phyloP scores from a whole-genome alignment of 2,888 invertebrate genomes.

The Rhaphigaster nebulosa region DNA sequence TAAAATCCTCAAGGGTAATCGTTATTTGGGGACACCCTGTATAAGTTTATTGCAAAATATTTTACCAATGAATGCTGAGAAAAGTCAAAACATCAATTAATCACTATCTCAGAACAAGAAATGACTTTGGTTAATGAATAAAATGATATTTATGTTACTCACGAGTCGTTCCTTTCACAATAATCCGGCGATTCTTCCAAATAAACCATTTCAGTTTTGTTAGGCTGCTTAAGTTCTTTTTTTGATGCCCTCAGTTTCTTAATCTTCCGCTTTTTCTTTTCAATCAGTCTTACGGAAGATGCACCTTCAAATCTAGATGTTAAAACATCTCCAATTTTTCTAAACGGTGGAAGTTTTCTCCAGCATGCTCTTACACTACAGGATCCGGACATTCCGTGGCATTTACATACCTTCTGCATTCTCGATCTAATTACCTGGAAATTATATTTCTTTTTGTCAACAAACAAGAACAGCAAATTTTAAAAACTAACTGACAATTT shows the following conservation, averaged over 20 bases:
- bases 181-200: slow-evolving; percentile 93
- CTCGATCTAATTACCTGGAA: slow-evolving; percentile 64
- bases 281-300: slow-evolving; percentile 82
- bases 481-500: neutral
- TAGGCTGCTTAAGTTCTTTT: slow-evolving; percentile 86
- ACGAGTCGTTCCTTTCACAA: slow-evolving; percentile 88
- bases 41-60: too few species aligned
- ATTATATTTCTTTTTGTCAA: neutral
- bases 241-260: slow-evolving; percentile 81
- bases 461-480: neutral
- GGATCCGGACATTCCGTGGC: slow-evolving; percentile 94
- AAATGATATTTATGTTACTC: slow-evolving; percentile 70
- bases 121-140: too few species aligned
- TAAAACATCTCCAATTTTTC: slow-evolving; percentile 82
- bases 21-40: too few species aligned
- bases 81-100: too few species aligned
- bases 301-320: slow-evolving; percentile 89
- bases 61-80: too few species aligned
- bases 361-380: slow-evolving; percentile 93
- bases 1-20: too few species aligned
- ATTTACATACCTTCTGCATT: slow-evolving; percentile 92
- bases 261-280: slow-evolving; percentile 75
- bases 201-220: slow-evolving; percentile 91
- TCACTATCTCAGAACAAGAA: too few species aligned
- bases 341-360: slow-evolving; percentile 84